These are phyloP conservation scores for Aleiodes alternator DNA, from an alignment of 2,888 invertebrate genomes.

Conservation along the genomic window DNA sequence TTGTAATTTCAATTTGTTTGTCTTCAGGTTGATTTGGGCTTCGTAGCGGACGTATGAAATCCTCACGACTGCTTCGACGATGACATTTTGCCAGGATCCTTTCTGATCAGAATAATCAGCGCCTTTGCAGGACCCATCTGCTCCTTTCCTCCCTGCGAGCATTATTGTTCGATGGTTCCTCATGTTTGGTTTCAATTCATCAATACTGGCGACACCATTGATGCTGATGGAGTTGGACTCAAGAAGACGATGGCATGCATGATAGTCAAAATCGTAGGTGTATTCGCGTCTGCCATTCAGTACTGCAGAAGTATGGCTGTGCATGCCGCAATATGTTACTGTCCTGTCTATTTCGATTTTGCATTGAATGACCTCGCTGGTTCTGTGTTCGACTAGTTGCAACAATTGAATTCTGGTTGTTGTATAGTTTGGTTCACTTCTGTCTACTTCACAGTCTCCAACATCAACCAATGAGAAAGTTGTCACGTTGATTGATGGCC, in stretches of 20 bases:
- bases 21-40: neutral
- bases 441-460: neutral
- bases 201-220: neutral
- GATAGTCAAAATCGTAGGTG: neutral
- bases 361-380: neutral
- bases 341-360: slow-evolving; percentile 5
- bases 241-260: neutral
- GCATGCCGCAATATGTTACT: neutral
- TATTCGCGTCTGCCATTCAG: neutral
- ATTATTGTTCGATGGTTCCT: neutral
- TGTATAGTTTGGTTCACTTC: neutral
- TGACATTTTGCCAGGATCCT: slow-evolving; percentile 22
- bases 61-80: neutral
- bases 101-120: neutral
- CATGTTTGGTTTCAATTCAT: neutral
- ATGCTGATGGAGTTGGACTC: neutral
- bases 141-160: neutral
- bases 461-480: neutral
- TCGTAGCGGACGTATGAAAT: neutral
- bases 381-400: neutral
- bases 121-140: neutral
- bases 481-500: neutral
- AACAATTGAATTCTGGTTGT: neutral
- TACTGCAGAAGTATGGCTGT: neutral
- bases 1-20: neutral